Base-by-base conservation (phyloP, 1,140 invertebrate genomes). In the Oscheius sp. region DNA sequence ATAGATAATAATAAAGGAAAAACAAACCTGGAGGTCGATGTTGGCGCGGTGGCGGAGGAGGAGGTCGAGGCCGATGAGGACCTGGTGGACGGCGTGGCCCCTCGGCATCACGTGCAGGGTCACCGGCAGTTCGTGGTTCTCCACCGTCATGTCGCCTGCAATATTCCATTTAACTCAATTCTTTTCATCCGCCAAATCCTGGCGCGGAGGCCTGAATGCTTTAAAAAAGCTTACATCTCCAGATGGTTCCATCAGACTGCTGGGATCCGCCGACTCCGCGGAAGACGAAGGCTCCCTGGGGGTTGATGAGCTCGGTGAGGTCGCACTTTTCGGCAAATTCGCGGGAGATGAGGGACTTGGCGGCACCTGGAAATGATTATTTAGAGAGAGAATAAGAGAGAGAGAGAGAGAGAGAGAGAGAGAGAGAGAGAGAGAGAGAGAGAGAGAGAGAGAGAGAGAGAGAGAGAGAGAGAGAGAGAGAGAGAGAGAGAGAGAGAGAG, bases 61-160 rank as follows among this genome's bases (percentile, higher is more conserved):
- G 20, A 63, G 61, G 29, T 63, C 61, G 26, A 63, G 31, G 10
- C 61, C 61, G 31, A 63, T 10, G 31, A 63, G 32, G 29, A 63
- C 32, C 32, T 63, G 28, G 18, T 36, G 32, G 31, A n/a, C 61
- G 55, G 29, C 29, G 18, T 26, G 15, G 10, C 36, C 61, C 10
- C 10, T 42, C 18, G 18, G 26, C 10, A 34, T n/a, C 4, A 63
- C 61, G 32, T 34, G 32, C 15, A 63, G 61, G 10, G 61, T 36
- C 10, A 63, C 31, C 15, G 32, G 36, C 10, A 63, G 26, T 18
- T 32, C 10, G 26, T 63, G 61, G 32, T 26, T 42, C 26, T 63
- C 61, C 10, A 63, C 31, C 10, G 15, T 63, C 61, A 63, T 63
- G 26, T 63, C 61, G 31, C 42, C 42, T 45, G 18, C 18, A 45